Evolutionary conservation across 2,797 vertebrate species (phyloP).

Genomic region (Lagothrix lagotricha): DNA sequence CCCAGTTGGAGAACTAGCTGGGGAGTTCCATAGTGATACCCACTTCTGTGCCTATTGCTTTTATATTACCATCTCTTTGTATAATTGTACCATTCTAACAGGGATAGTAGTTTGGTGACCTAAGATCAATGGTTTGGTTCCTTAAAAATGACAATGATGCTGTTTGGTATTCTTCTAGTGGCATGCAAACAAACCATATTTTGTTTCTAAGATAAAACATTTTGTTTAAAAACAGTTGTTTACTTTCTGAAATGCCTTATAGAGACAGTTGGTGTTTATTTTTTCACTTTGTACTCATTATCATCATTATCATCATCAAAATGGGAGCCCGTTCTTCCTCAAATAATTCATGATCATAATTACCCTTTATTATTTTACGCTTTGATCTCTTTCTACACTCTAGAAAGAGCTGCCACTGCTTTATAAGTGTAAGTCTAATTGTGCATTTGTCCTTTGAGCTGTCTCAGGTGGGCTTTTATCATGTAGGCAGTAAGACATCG

Average conservation of each 20-base stretch:
- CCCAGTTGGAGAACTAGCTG: background rate
- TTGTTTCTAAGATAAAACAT: background rate
- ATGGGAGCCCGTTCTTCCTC: background rate
- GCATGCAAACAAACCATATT: background rate
- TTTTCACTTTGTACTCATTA: background rate
- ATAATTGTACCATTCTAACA: no score
- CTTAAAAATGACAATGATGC: background rate
- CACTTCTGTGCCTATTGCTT: background rate
- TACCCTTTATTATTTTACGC: background rate
- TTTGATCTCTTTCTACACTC: background rate
- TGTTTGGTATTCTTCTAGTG: background rate
- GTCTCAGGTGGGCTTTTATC: background rate
- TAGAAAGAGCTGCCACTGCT: no score
- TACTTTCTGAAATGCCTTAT: background rate
- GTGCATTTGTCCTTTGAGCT: no score
- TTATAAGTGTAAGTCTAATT: background rate
- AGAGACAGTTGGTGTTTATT: background rate
- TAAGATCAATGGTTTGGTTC: background rate
- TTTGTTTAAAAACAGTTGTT: background rate
- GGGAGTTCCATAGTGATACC: background rate
- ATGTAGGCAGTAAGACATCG: background rate
- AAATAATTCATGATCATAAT: background rate
- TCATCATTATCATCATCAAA: background rate
- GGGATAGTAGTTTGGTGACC: background rate
- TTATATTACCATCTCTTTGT: background rate